phyloP scores from a whole-genome alignment of 2,797 vertebrate genomes.

The Limosa lapponica region DNA sequence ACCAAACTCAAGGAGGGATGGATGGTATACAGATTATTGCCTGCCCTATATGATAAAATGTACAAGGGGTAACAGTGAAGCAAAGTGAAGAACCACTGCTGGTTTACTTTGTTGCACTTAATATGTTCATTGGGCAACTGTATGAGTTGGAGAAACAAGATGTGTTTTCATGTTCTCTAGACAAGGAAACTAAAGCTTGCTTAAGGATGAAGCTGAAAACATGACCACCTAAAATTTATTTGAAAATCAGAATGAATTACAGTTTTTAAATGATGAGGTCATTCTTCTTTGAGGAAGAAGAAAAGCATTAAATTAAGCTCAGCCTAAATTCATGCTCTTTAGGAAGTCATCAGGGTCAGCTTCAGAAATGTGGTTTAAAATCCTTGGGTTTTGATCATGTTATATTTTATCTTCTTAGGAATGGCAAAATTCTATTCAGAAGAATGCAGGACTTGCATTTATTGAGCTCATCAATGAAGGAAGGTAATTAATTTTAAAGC shows the following conservation, averaged over 20 bases:
- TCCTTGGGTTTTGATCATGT: conserved; percentile 26
- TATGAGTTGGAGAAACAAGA: neutral
- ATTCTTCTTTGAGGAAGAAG: neutral
- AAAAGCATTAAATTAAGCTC: neutral
- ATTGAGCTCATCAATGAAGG: conserved; percentile 99
- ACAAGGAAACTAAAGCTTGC: neutral
- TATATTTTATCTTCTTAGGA: conserved; percentile 85
- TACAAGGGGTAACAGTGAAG: neutral
- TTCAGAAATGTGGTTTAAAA: conserved; percentile 30
- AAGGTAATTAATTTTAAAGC: conserved; percentile 87
- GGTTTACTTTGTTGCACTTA: neutral
- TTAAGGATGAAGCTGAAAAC: neutral
- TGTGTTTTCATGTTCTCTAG: neutral
- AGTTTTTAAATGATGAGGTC: neutral
- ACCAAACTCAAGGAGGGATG: neutral
- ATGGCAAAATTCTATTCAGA: conserved; percentile 99
- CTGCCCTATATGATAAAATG: neutral
- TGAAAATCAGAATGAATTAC: neutral
- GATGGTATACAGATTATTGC: neutral
- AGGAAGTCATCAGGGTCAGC: neutral
- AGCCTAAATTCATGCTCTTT: neutral
- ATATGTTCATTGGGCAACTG: neutral
- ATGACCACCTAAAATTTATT: neutral
- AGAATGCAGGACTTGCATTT: conserved; percentile 97
- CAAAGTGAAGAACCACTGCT: neutral